Conservation (phyloP, 2,113 vertebrate species). For the Manacus vitellinus region DNA sequence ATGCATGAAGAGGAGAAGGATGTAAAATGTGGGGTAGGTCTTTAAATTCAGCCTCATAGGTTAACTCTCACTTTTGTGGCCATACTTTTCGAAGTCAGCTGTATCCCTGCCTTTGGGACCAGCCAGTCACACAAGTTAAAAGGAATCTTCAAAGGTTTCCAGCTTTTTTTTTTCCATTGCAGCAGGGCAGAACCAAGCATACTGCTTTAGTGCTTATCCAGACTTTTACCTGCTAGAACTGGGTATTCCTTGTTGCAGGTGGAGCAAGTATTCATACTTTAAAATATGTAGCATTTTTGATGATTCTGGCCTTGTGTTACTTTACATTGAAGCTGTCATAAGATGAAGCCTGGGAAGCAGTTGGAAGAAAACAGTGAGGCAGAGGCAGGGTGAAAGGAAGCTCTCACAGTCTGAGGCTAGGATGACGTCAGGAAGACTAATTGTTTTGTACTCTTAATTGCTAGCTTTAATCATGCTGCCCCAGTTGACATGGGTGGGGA, state of each 20-base stretch:
- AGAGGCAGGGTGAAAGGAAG: conserved; percentile 19
- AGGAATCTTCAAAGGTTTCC: neutral
- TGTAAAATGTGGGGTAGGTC: neutral
- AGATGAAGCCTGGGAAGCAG: neutral
- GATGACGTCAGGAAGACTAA: conserved; percentile 42
- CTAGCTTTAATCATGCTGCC: conserved; percentile 5
- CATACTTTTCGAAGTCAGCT: neutral
- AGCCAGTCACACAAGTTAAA: neutral
- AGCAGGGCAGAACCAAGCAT: accelerated
- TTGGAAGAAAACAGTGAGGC: neutral
- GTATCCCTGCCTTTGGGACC: neutral
- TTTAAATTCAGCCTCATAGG: neutral
- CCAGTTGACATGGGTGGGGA: neutral
- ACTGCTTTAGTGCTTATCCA: neutral
- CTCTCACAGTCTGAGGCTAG: neutral
- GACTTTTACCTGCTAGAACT: neutral
- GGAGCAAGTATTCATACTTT: neutral
- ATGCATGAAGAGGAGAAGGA: neutral
- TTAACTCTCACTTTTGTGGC: neutral
- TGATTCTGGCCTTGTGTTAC: neutral
- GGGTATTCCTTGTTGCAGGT: neutral
- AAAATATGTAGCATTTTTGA: neutral
- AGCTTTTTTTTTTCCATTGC: neutral
- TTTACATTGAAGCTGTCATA: neutral
- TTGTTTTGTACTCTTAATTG: conserved; percentile 40